Evolutionary conservation across 2,113 vertebrate species (phyloP).

Genomic region (Rhinoderma darwinii): DNA sequence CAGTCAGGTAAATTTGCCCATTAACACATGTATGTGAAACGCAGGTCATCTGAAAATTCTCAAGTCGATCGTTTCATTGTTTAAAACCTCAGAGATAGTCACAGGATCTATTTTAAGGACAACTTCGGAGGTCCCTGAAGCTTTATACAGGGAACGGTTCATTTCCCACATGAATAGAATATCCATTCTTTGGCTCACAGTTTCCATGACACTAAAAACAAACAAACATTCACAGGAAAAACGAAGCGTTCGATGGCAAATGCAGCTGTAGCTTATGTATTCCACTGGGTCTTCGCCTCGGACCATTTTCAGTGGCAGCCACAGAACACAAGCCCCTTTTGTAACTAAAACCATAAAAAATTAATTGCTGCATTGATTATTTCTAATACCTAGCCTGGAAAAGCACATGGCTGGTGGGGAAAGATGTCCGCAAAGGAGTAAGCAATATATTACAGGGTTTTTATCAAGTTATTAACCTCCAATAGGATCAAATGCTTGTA

Average conservation of each 20-base stretch:
- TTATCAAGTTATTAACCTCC: neutral
- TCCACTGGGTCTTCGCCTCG: constrained; percentile 27
- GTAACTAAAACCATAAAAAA: constrained; percentile 64
- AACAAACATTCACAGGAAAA: constrained; percentile 78
- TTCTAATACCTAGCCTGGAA: neutral
- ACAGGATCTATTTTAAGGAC: constrained; percentile 75
- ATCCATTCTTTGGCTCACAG: constrained; percentile 77
- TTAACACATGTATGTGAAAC: constrained; percentile 44
- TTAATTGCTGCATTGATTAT: constrained; percentile 63
- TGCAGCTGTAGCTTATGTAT: constrained; percentile 73
- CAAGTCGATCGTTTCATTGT: constrained; percentile 64
- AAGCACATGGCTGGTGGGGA: neutral
- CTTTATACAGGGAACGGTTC: constrained; percentile 75
- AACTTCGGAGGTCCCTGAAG: constrained; percentile 72
- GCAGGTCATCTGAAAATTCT: constrained; percentile 62
- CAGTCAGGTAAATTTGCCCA: constrained; percentile 8
- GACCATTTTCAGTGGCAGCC: constrained; percentile 12
- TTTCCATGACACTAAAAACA: constrained; percentile 82
- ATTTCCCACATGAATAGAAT: constrained; percentile 79
- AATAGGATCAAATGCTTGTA: neutral
- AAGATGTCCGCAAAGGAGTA: neutral
- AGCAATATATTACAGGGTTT: neutral
- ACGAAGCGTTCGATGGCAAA: constrained; percentile 76
- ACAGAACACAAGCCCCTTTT: constrained; percentile 66
- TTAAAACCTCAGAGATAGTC: constrained; percentile 65